Evolutionary conservation across 2,888 invertebrate species (phyloP), one percentile per base, ranked within the genome.

Genomic region (Morinoia aosen): DNA sequence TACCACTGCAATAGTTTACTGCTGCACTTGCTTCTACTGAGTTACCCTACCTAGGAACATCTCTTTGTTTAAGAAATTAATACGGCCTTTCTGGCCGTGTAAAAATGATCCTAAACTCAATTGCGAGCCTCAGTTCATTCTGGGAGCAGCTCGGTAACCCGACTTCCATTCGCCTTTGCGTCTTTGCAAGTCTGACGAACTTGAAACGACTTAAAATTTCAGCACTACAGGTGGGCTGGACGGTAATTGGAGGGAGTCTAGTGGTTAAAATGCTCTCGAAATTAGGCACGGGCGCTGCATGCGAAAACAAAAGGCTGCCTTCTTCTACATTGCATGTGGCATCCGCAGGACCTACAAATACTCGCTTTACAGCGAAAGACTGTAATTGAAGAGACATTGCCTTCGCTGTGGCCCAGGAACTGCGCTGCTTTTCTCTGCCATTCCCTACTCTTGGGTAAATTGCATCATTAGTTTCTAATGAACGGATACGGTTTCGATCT

Each of bases 111-210:
- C 33, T 76, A 76, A 76, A 76, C 76, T 76, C 76, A 33, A 76
- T 76, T 76, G 76, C 25, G 76, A 76, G 76, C 76, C 25, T 33
- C 76, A 76, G 76, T 76, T 76, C 76, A 76, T 76, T 76, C 76
- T 76, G 76, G 76, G 76, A 76, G 76, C 76, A 76, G 76, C 76
- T 76, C 76, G 76, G 76, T 76, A 76, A 76, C 93, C 93, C 93
- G 48, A 93, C 40, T 90, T 90, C 48, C 90, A 48, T 90, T 90
- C 16, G 93, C 93, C 76, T 93, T 93, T 93, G 93, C 93, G 90
- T 90, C 90, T 90, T 90, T 48, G 90, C 90, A 90, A 93, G 33
- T 93, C 93, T 93, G 57, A 93, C n/a, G 93, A 93, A 93, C 93
- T 93, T 93, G 93, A 57, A 93, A 93, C 57, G 93, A 93, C 57